Evolutionary conservation across 2,888 invertebrate genomes (phyloP).

Genomic region (Fissipunctia ypsillon): DNA sequence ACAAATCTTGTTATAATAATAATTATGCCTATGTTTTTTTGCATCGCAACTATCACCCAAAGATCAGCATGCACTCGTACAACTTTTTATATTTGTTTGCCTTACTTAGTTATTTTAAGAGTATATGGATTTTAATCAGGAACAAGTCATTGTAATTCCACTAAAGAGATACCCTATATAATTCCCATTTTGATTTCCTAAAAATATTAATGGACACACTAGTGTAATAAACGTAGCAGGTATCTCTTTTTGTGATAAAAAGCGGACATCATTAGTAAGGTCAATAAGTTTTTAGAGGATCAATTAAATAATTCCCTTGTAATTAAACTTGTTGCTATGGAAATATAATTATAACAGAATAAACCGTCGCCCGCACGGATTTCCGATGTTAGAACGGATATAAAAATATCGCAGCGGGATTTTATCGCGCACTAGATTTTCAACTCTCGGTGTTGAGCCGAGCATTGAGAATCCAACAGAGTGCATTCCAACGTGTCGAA

Average conservation of each 20-base stretch:
- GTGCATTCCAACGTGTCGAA: no score
- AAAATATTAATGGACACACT: no score
- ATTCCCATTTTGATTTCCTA: not conserved
- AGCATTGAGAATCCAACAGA: no score
- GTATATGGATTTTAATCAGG: not conserved
- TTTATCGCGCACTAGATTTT: no score
- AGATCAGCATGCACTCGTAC: not conserved
- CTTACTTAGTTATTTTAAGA: not conserved
- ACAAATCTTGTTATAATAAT: not conserved
- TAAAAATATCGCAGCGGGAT: no score
- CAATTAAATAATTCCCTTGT: not conserved
- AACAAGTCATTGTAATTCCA: constrained; percentile 1
- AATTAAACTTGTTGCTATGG: not conserved
- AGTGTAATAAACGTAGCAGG: no score
- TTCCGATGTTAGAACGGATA: no score
- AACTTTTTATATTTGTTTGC: not conserved
- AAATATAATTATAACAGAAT: no score
- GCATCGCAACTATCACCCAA: not conserved
- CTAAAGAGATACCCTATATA: not conserved
- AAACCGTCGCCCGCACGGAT: no score
- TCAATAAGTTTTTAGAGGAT: not conserved
- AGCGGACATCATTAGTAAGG: not conserved
- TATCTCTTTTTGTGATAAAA: not conserved
- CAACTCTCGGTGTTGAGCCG: no score
- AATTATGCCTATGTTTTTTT: not conserved